Percentiles rank a stretch among this genome's conserved stretches.
Evolutionary conservation across 2,888 invertebrate genomes (phyloP).

Genomic region (Cryptus viduatorius): DNA sequence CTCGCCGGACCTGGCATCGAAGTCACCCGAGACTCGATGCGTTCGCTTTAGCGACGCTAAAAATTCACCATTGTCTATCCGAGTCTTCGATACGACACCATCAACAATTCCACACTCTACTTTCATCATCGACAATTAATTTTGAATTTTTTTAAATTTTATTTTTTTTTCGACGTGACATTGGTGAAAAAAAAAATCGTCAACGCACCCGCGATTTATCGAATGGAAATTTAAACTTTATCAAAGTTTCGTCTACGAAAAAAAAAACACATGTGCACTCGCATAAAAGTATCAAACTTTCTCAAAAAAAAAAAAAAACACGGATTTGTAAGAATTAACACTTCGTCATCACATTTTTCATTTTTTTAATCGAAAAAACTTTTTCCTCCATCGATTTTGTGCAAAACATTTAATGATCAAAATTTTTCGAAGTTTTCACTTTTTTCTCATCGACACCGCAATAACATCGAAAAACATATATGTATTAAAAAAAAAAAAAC

Average conservation of each 20-base stretch:
- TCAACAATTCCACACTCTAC: neutral
- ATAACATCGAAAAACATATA: neutral
- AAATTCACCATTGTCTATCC: slow-evolving; percentile 20
- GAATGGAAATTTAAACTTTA: neutral
- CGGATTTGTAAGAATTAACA: too few relatives aligned
- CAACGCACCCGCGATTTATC: neutral
- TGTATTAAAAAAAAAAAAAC: slow-evolving; percentile 27
- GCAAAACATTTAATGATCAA: too few relatives aligned
- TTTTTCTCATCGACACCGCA: neutral
- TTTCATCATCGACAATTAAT: too few relatives aligned
- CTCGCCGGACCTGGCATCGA: slow-evolving; percentile 79
- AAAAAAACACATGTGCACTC: too few relatives aligned
- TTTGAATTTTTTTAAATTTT: too few relatives aligned
- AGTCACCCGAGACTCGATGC: slow-evolving; percentile 75
- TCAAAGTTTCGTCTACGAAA: neutral
- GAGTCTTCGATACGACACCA: neutral
- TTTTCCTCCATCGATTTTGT: too few relatives aligned
- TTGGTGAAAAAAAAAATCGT: neutral
- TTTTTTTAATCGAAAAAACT: neutral
- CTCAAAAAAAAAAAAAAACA: too few relatives aligned
- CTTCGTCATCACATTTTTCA: neutral
- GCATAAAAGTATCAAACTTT: too few relatives aligned
- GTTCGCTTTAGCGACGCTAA: slow-evolving; percentile 14
- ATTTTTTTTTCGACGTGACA: neutral
- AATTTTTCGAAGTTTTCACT: neutral